Conservation (phyloP, 2,888 invertebrate genomes). For the Monochamus alternatus region DNA sequence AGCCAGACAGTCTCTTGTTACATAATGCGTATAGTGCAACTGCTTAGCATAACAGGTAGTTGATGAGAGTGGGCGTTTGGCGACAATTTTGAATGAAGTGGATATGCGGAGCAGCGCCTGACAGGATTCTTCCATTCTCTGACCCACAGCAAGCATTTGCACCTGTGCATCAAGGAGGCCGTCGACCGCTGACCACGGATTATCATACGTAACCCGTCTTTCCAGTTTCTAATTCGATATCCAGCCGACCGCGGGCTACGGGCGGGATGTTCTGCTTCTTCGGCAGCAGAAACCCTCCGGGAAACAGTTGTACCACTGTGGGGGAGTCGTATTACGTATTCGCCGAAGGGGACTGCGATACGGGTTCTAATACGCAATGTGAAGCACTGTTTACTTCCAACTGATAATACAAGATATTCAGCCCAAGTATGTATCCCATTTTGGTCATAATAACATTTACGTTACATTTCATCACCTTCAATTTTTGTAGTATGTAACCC, state of each 20-base stretch:
- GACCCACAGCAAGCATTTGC: conserved; percentile 68
- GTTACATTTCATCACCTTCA: no score
- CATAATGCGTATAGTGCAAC: conserved; percentile 45
- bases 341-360: background rate
- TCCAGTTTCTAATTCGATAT: conserved; percentile 64
- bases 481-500: no score
- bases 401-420: no score
- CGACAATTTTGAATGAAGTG: conserved; percentile 47
- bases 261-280: conserved; percentile 46
- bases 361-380: background rate
- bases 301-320: conserved; percentile 28
- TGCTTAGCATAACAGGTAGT: conserved; percentile 54
- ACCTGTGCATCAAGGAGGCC: conserved; percentile 67
- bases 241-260: conserved; percentile 19
- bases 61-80: conserved; percentile 49
- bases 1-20: conserved; percentile 43
- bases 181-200: conserved; percentile 67
- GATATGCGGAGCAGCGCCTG: conserved; percentile 40
- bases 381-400: background rate
- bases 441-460: no score
- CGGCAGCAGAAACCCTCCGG: conserved; percentile 39
- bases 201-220: conserved; percentile 70
- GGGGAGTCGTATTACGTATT: conserved; percentile 23
- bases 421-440: no score
- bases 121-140: conserved; percentile 52